Evolutionary conservation across 2,888 invertebrate genomes (phyloP).

Genomic region (Dryadula phaetusa): DNA sequence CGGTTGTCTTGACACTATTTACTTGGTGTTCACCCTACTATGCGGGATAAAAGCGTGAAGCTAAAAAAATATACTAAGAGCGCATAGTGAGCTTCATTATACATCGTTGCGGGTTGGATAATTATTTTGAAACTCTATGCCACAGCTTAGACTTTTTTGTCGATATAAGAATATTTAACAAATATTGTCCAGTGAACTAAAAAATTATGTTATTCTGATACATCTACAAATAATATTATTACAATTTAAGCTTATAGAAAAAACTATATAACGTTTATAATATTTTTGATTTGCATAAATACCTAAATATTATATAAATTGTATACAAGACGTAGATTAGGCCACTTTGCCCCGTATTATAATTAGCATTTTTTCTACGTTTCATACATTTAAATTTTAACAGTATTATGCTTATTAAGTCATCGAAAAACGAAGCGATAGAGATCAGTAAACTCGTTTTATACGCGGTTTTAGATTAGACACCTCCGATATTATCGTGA

Average conservation of each 20-base stretch:
- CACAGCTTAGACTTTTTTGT: too few species aligned
- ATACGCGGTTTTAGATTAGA: constrained; percentile 47
- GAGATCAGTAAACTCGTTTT: constrained; percentile 38
- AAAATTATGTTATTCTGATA: too few species aligned
- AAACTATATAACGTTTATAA: not conserved
- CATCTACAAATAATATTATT: too few species aligned
- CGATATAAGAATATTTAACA: too few species aligned
- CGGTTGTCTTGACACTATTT: too few species aligned
- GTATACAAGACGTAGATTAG: not conserved
- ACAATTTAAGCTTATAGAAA: not conserved
- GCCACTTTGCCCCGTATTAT: constrained; percentile 9
- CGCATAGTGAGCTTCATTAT: not conserved
- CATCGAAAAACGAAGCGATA: constrained; percentile 37
- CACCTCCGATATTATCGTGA: constrained; percentile 66
- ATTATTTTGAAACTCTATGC: not conserved
- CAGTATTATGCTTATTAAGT: constrained; percentile 36
- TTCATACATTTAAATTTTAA: constrained; percentile 29
- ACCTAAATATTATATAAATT: constrained; percentile 6
- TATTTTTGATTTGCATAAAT: not conserved
- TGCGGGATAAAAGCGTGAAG: too few species aligned
- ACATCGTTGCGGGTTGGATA: not conserved
- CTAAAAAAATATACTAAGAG: not conserved
- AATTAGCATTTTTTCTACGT: constrained; percentile 16
- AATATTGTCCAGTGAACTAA: too few species aligned
- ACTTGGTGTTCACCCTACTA: too few species aligned